Evolutionary conservation across 2,888 invertebrate genomes (phyloP), one percentile per base, ranked within the genome.

Genomic region (Dioctria rufipes): DNA sequence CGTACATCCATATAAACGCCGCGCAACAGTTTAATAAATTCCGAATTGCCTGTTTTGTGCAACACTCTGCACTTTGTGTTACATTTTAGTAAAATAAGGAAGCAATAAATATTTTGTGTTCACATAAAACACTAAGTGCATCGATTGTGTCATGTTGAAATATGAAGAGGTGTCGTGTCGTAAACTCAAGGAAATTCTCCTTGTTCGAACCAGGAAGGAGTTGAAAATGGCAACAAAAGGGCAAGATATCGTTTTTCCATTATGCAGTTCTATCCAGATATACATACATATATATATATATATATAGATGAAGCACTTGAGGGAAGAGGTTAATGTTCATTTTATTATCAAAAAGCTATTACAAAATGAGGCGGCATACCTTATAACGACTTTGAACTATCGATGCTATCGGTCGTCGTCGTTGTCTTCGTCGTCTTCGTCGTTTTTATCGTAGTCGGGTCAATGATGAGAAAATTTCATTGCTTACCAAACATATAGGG

Each of bases 281-380:
- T 25, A 25, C 25, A 25, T 25, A 25, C 2, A 25, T 25, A 25
- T 2, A 0, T 25, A 25, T 25, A 25, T 25, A 25, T 2, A 0
- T 25, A 25, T 2, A 25, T 25, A 25, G 25, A 25, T 25, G 25
- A 25, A 25, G 9, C 11, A 39, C 8, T 25, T 9, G 67, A 9
- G 3, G 46, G 13, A 25, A 25, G 9, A 9, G 3, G 5, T 67
- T 46, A 5, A 67, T 49, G 49, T 25, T 46, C 25, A 67, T 67
- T 67, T 67, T 49, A 67, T 49, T 67, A 25, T 25, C 49, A 25
- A 4, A 67, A 67, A 49, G 67, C 49, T 67, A 67, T 67, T 67
- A 25, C 25, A 25, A 25, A 67, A 67, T 49, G 25, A 49, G 25
- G 25, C 25, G 25, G 25, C 25, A 67, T 37, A 6, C 11, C 42